These are phyloP conservation scores for Tetanocera ferruginea DNA, from an alignment of 2,888 invertebrate species.

Conservation along the genomic window DNA sequence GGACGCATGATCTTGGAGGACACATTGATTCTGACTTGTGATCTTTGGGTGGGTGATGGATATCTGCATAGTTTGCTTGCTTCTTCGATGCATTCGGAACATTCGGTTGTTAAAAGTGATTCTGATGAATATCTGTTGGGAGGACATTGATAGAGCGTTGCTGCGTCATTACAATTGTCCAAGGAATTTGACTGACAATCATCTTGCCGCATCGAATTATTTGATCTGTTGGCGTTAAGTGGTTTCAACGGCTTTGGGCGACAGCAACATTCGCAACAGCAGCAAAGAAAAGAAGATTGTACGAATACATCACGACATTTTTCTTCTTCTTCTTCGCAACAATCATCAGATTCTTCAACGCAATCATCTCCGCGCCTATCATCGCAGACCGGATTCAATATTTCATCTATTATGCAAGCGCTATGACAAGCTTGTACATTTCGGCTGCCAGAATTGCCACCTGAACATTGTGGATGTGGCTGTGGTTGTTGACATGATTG, in stretches of 20 bases:
- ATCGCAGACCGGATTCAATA: neutral
- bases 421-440: neutral
- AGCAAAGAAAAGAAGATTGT: constrained; percentile 9
- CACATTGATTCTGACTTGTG: neutral
- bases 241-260: neutral
- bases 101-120: neutral
- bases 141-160: neutral
- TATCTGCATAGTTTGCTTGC: too few species aligned
- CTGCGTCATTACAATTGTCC: neutral
- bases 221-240: neutral
- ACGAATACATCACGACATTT: neutral
- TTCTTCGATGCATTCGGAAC: too few species aligned
- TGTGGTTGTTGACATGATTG: too few species aligned
- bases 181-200: too few species aligned
- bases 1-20: neutral
- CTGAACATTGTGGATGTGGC: too few species aligned
- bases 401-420: constrained; percentile 25
- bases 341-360: too few species aligned
- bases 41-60: neutral
- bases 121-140: neutral
- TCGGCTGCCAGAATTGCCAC: too few species aligned
- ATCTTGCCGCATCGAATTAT: neutral
- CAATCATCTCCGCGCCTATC: neutral
- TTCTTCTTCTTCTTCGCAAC: neutral
- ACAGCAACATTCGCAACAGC: constrained; percentile 8